Base-by-base conservation (phyloP, 2,888 invertebrate genomes). In the Amphipoea lucens region DNA sequence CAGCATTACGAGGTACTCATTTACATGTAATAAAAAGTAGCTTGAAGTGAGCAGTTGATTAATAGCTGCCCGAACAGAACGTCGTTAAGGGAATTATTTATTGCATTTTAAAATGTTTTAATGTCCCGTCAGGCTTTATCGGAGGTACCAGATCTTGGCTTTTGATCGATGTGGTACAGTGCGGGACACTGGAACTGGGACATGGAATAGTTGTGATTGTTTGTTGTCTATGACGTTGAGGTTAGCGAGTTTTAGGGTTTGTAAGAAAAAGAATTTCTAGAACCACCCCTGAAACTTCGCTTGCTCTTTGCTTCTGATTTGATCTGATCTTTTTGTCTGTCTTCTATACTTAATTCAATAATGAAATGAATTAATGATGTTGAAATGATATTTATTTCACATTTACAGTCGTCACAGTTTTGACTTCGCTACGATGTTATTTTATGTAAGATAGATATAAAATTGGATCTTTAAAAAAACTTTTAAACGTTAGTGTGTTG, bases 81-180 rank as follows among this genome's bases (percentile, higher is more conserved):
- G 92, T 95, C 95, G 94, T 96, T 96, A 96, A 96, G 93, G 85
- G 90, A 88, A 91, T 96, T 96, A 97, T 97, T 96, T 97, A 97
- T 96, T 92, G 93, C 95, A 94, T 94, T 96, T 96, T 96, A 96
- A 96, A 96, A 95, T 93, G 94, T 93, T 96, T 96, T 96, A 96
- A 96, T 96, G 96, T 94, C 91, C 86, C 84, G 78, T 81, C 81
- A 83, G 76, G 87, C 81, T 90, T 90, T 88, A 89, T 90, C 85
- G 83, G 68, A 76, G 82, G 83, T 70, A 78, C 78, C 74, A 88
- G 79, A 87, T 88, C 84, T 88, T 82, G 88, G 83, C 72, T 76
- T 85, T 82, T 90, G 89, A 90, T 90, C 88, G 87, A 90, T 90
- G 88, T 83, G 70, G 79, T 89, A 83, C 79, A 88, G 29, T 84